Evolutionary conservation across 2,888 invertebrate species (phyloP).

Genomic region (Eupelmus urozonus): DNA sequence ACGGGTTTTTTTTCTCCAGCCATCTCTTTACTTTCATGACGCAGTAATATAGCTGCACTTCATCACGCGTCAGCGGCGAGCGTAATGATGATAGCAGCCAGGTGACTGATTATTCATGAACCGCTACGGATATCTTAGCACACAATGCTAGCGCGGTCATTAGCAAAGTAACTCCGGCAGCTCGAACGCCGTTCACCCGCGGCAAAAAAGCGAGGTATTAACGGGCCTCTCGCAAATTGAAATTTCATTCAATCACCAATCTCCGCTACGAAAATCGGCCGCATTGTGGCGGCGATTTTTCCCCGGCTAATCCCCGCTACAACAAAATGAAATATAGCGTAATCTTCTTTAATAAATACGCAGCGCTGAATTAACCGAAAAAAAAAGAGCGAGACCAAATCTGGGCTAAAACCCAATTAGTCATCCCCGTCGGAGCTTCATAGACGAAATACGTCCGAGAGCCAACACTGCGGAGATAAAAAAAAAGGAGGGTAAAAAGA

Average conservation of each 20-base stretch:
- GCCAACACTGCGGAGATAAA: background rate
- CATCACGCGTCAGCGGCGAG: conserved; percentile 14
- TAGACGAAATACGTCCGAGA: conserved; percentile 14
- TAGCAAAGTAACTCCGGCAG: background rate
- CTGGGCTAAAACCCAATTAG: conserved; percentile 12
- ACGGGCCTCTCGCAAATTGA: background rate
- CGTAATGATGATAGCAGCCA: conserved; percentile 26
- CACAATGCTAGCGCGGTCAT: background rate
- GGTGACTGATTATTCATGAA: conserved; percentile 38
- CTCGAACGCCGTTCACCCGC: too few relatives aligned
- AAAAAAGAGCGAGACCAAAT: background rate
- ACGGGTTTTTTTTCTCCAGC: too few relatives aligned
- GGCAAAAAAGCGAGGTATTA: too few relatives aligned
- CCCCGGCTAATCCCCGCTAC: background rate
- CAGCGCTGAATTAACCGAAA: conserved; percentile 3
- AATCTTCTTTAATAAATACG: conserved; percentile 23
- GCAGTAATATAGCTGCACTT: conserved; percentile 20
- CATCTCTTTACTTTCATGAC: too few relatives aligned
- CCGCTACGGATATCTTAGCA: background rate
- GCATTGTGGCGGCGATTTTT: too few relatives aligned
- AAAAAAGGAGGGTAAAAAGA: background rate
- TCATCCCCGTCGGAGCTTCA: conserved; percentile 1
- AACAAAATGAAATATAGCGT: background rate
- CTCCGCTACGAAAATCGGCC: too few relatives aligned
- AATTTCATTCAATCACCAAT: too few relatives aligned